Base-by-base conservation (phyloP, 2,113 vertebrate genomes). In the Cottus gobio region DNA sequence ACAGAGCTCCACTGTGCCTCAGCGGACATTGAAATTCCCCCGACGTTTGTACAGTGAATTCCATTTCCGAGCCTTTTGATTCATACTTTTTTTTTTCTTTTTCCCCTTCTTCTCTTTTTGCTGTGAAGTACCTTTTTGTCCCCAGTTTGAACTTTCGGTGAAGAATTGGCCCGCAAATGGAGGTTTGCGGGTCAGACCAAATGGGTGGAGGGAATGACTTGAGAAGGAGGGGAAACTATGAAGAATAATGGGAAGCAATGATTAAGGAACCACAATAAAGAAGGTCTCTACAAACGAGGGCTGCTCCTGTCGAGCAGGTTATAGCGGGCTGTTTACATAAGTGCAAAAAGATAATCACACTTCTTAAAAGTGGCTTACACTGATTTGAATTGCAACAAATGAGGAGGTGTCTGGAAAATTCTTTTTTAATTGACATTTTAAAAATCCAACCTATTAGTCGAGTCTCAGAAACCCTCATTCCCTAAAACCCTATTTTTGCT, bases 31-130 rank as follows among this genome's bases (percentile, higher is more conserved):
- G 79, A 88, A 82, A 89, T 88, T 89, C 89, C 86, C 90, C 71
- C 7, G 31, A 78, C 89, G 80, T 92, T 90, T 92, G 89, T 91
- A 87, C 89, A 90, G 89, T 91, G 81, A 91, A 90, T 91, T 92
- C 90, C 87, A 91, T 92, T 93, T 93, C 87, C 89, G 85, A 34
- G 79, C 77, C 90, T 92, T 91, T 91, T 90, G 86, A 92, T 79
- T 91, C 89, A 86, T 88, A 77, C 79, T 68, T 42, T 74, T 69
- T 83, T 75, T 65, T 50, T 68, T 44, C 71, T 66, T 83, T 75
- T 57, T 6, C 20, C 6, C 20, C 6, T 66, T 54, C 26, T 64
- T 44, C 30, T 78, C n/a, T 68, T 44, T 50, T 70, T 62, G 69
- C 81, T 64, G 64, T 89, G 85, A 87, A 86, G 90, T 82, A 86